Evolutionary conservation across 1,140 invertebrate species (phyloP).

Genomic region (Aphidius gifuensis): DNA sequence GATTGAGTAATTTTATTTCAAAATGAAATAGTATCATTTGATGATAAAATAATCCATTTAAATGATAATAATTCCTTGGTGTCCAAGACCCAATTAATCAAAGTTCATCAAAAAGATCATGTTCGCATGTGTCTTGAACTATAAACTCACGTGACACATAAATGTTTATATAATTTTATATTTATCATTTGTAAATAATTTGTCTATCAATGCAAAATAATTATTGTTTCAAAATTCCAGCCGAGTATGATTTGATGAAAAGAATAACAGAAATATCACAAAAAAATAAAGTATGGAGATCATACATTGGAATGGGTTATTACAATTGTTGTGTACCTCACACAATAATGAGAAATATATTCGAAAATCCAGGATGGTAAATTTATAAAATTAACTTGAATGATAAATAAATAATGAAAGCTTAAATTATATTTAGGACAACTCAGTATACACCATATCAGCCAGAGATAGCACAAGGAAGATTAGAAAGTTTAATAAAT

Average conservation of each 20-base stretch:
- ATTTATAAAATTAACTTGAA: slow-evolving; percentile 10
- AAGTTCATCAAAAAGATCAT: slow-evolving; percentile 30
- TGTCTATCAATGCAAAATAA: slow-evolving; percentile 9
- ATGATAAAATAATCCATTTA: no score
- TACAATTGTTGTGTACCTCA: slow-evolving; percentile 95
- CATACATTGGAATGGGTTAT: slow-evolving; percentile 98
- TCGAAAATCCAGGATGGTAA: slow-evolving; percentile 99
- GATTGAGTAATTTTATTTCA: no score
- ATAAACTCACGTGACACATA: slow-evolving; percentile 36
- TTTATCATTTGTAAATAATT: slow-evolving; percentile 13
- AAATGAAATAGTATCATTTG: no score
- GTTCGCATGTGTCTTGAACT: slow-evolving; percentile 29
- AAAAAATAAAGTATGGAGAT: slow-evolving; percentile 90
- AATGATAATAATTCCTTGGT: no score
- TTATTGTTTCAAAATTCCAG: slow-evolving; percentile 52
- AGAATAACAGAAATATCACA: slow-evolving; percentile 76
- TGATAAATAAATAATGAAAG: not conserved
- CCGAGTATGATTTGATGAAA: slow-evolving; percentile 85
- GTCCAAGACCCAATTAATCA: no score
- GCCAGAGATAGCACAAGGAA: slow-evolving; percentile 93
- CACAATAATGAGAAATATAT: slow-evolving; percentile 94
- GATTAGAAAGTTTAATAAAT: slow-evolving; percentile 92
- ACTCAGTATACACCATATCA: slow-evolving; percentile 88
- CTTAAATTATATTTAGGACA: slow-evolving; percentile 57
- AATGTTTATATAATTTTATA: slow-evolving; percentile 14